Evolutionary conservation across 2,888 invertebrate species (phyloP).

Genomic region (Apamea crenata): DNA sequence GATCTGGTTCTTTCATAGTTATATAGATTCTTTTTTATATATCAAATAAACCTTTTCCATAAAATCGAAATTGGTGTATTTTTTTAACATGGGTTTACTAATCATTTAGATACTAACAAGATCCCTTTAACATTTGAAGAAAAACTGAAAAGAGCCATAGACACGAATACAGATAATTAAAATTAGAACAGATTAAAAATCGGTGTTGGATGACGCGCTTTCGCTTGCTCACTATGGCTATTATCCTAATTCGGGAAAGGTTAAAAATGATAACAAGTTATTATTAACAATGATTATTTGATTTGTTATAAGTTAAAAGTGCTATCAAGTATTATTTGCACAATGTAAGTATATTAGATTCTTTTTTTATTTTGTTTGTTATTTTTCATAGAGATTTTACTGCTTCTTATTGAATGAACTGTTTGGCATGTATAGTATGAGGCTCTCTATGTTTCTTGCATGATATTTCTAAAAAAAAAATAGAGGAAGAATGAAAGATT

Average conservation of each 20-base stretch:
- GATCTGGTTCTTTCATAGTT: constrained; percentile 86
- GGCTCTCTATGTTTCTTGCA: constrained; percentile 67
- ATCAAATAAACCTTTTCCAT: constrained; percentile 89
- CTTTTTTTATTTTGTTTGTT: constrained; percentile 73
- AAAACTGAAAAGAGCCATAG: constrained; percentile 71
- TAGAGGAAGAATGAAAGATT: constrained; percentile 55
- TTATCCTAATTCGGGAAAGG: constrained; percentile 80
- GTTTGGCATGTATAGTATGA: constrained; percentile 87
- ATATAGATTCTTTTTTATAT: constrained; percentile 86
- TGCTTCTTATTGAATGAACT: constrained; percentile 85
- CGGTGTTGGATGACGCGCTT: constrained; percentile 86
- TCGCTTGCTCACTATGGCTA: constrained; percentile 83
- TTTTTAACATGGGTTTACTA: constrained; percentile 90
- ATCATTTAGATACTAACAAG: constrained; percentile 86
- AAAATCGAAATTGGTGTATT: constrained; percentile 89
- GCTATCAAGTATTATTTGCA: constrained; percentile 80
- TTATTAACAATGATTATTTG: constrained; percentile 71
- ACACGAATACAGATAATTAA: constrained; percentile 67
- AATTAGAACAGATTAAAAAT: constrained; percentile 66
- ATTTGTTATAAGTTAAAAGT: constrained; percentile 74
- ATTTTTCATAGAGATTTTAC: constrained; percentile 71
- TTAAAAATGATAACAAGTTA: constrained; percentile 67
- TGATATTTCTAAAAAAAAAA: constrained; percentile 53
- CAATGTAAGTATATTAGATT: constrained; percentile 86
- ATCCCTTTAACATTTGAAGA: constrained; percentile 67